phyloP scores from a whole-genome alignment of 2,888 invertebrate species.

The Dysmachus trigonus region DNA sequence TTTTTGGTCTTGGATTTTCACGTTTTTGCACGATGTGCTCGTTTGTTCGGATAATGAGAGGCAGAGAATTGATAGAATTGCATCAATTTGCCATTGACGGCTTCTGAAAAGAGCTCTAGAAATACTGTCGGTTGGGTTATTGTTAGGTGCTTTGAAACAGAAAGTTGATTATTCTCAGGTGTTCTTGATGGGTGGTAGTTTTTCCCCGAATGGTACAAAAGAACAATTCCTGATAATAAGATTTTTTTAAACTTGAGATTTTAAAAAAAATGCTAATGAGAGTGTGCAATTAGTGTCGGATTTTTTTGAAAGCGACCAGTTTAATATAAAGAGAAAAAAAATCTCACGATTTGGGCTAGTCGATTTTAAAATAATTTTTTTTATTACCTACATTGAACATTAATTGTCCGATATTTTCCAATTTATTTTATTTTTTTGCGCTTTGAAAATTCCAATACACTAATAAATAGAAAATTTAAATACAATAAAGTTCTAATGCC shows the following conservation, averaged over 20 bases:
- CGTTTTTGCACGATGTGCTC: not conserved
- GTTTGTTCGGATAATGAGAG: not conserved
- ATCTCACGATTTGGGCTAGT: too few relatives aligned
- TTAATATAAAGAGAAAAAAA: not conserved
- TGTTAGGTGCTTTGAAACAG: not conserved
- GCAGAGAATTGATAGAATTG: not conserved
- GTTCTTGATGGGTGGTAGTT: not conserved
- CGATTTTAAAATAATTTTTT: not conserved
- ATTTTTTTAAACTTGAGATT: not conserved
- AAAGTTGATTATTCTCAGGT: not conserved
- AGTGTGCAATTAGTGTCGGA: not conserved
- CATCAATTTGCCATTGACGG: not conserved
- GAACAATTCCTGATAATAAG: not conserved
- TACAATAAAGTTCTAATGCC: too few relatives aligned
- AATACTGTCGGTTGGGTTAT: not conserved
- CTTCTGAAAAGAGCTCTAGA: not conserved
- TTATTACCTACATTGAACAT: not conserved
- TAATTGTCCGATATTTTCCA: too few relatives aligned
- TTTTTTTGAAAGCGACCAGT: not conserved
- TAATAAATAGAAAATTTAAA: too few relatives aligned
- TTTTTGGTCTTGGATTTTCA: not conserved
- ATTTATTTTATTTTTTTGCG: too few relatives aligned
- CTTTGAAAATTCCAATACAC: too few relatives aligned
- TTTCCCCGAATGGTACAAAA: not conserved
- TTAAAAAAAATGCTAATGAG: not conserved